phyloP scores from a whole-genome alignment of 2,113 vertebrate genomes.

The Oxyura jamaicensis region DNA sequence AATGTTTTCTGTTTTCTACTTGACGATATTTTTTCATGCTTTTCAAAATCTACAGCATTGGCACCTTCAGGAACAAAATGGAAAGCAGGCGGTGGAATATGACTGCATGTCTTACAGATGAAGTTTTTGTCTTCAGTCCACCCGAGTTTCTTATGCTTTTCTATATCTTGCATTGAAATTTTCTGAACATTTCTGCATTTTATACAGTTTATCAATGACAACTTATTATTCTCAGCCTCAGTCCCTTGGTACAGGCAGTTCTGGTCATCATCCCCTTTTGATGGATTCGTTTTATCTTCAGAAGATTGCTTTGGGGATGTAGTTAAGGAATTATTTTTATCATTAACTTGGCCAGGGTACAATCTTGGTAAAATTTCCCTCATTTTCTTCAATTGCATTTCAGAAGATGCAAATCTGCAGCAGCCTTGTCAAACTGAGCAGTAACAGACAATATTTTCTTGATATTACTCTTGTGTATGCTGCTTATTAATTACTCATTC shows the following conservation, averaged over 20 bases:
- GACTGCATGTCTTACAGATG: conserved; percentile 73
- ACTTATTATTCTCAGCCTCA: conserved; percentile 64
- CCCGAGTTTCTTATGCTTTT: conserved; percentile 35
- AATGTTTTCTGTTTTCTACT: conserved; percentile 52
- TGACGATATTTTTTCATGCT: not conserved
- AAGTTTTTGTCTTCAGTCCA: conserved; percentile 57
- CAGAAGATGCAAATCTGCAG: not conserved
- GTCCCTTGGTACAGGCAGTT: conserved; percentile 58
- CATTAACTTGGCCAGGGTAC: conserved; percentile 46
- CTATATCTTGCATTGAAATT: conserved; percentile 51
- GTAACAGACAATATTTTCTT: not conserved
- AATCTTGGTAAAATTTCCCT: conserved; percentile 74
- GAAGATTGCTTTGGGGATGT: conserved; percentile 69
- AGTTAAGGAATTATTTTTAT: conserved; percentile 59
- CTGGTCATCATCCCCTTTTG: conserved; percentile 34
- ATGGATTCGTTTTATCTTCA: conserved; percentile 41
- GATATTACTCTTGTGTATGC: not conserved
- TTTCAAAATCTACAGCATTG: conserved; percentile 42
- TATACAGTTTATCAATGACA: conserved; percentile 55
- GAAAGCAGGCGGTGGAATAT: not conserved
- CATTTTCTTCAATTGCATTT: conserved; percentile 80
- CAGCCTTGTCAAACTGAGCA: not conserved
- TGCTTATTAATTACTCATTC: not conserved
- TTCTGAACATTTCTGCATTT: conserved; percentile 72
- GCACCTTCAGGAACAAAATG: conserved; percentile 50